These are phyloP conservation scores for Otis tarda DNA, from an alignment of 2,113 vertebrate species.

Conservation along the genomic window DNA sequence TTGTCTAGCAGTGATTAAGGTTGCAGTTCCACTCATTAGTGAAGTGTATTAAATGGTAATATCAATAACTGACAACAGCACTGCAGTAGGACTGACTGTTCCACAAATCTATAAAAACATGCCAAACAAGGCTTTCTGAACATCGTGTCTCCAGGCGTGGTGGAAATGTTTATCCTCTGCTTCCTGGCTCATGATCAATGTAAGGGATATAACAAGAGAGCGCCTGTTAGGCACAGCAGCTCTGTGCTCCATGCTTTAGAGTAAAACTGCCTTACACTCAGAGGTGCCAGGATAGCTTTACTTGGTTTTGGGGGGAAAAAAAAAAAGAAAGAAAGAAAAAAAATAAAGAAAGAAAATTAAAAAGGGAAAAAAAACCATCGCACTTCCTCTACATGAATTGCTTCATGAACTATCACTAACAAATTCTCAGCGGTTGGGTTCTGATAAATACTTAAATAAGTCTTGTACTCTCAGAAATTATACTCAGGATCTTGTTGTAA, in stretches of 20 bases:
- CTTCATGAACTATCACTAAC: neutral
- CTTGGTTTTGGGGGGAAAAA: neutral
- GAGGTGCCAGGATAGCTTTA: neutral
- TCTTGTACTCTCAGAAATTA: neutral
- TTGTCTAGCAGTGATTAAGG: conserved; percentile 7
- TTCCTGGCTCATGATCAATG: neutral
- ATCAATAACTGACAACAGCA: conserved; percentile 25
- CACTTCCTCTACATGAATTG: fast-evolving
- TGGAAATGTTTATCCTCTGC: neutral
- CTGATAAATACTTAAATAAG: neutral
- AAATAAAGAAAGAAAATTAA: no score
- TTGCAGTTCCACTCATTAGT: conserved; percentile 16
- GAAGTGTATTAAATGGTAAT: conserved; percentile 8
- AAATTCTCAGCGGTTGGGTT: neutral
- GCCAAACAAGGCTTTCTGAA: neutral
- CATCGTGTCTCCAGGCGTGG: neutral
- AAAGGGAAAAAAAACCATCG: fast-evolving
- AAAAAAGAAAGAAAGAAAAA: no score
- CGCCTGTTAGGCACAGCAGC: neutral
- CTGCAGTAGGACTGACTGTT: neutral
- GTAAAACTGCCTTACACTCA: neutral
- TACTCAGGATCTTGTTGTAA: neutral
- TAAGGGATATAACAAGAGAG: neutral
- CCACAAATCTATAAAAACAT: conserved; percentile 8
- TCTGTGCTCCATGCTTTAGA: neutral